phyloP scores from a whole-genome alignment of 1,140 invertebrate species.

The Stegodyphus mimosarum region DNA sequence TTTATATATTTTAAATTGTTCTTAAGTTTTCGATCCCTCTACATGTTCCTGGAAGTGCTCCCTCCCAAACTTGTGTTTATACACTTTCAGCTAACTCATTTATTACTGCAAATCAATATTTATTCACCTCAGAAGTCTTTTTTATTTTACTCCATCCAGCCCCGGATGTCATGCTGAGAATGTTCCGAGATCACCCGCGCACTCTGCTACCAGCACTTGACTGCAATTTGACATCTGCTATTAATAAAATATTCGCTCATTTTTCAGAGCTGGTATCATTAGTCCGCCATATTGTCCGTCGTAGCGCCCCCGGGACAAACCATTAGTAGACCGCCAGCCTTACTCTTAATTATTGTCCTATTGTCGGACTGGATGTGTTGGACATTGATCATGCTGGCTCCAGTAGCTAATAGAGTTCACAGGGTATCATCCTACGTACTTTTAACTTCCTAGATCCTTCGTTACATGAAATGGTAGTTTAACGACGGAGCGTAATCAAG shows the following conservation, averaged over 20 bases:
- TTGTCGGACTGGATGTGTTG: constrained; percentile 38
- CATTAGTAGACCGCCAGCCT: constrained; percentile 49
- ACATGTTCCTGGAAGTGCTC: no score
- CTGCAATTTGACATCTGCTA: constrained; percentile 59
- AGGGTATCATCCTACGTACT: no score
- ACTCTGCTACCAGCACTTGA: constrained; percentile 50
- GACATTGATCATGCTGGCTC: constrained; percentile 37
- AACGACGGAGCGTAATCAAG: constrained; percentile 55
- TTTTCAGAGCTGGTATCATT: constrained; percentile 58
- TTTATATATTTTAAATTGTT: no score
- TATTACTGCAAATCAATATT: constrained; percentile 48
- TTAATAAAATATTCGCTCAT: constrained; percentile 58
- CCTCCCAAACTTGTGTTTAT: no score
- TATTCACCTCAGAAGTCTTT: constrained; percentile 13
- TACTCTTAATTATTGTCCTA: constrained; percentile 53
- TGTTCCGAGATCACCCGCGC: constrained; percentile 29
- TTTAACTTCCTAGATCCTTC: no score
- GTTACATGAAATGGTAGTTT: constrained; percentile 34
- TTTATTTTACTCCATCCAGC: no score
- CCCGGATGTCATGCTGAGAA: no score
- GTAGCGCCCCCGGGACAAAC: constrained; percentile 39
- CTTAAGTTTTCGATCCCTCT: no score
- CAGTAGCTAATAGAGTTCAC: constrained; percentile 9
- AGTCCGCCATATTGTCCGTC: constrained; percentile 55
- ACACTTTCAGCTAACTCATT: constrained; percentile 9